Base-by-base conservation (phyloP, 2,797 vertebrate species). In the Helostoma temminkii region DNA sequence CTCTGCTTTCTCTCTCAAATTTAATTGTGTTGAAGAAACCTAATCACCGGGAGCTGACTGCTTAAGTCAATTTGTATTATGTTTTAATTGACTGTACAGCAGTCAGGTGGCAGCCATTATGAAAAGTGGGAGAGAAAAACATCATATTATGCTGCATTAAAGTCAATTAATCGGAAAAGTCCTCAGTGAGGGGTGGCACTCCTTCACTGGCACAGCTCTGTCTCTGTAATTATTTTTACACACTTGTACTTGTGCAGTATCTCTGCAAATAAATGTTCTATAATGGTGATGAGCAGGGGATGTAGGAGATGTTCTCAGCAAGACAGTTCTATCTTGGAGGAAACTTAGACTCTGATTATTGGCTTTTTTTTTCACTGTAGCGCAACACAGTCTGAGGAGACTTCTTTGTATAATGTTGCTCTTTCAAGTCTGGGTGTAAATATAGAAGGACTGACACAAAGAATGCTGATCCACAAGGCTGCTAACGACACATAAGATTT, bases 11-110 rank as follows among this genome's bases (percentile, higher is more conserved):
- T 50, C 21, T 63, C 42, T 81, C 50, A 60, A 65, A 79, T 78
- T 47, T 81, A 81, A 85, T 86, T 87, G 78, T 86, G 81, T 76
- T 67, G 66, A 66, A 75, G 45, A 77, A 86, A 82, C 68, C 68
- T 83, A 89, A 86, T 89, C 66, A 77, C 75, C 42, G 32, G 74
- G 54, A 59, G 58, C 72, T 55, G 76, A 66, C 84, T 84, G 76
- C 82, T 87, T 84, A 77, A 84, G 78, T 87, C 71, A 83, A 80
- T 91, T 89, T 90, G 83, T 88, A 83, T 91, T 84, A 76, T 86
- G 78, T 85, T 86, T 89, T 91, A 92, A 91, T 92, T 90, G 84
- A 88, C 80, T 83, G 74, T 88, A 84, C 58, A 69, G 81, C 72
- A 83, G 78, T 78, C 71, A 78, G 87, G 80, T 85, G 71, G 78